Conservation (phyloP, 2,797 vertebrate species). For the Sarcoramphus papa region DNA sequence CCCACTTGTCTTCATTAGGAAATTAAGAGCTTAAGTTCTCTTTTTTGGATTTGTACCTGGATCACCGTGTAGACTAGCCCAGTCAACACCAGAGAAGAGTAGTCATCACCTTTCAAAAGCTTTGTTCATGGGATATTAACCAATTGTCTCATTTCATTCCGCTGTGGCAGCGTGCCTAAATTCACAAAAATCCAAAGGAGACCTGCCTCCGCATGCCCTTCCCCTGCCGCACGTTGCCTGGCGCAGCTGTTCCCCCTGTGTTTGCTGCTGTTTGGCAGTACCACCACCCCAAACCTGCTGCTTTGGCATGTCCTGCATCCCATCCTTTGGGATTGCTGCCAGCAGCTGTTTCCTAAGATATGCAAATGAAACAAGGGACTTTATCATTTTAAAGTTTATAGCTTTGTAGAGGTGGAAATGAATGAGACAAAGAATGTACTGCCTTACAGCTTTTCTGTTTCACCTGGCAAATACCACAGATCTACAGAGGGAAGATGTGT, state of each 20-base stretch:
- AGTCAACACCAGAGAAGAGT: neutral
- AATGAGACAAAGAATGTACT: neutral
- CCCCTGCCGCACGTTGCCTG: neutral
- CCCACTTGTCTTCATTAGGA: neutral
- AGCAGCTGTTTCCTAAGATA: neutral
- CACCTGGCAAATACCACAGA: neutral
- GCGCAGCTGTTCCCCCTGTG: neutral
- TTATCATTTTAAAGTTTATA: neutral
- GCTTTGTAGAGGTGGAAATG: neutral
- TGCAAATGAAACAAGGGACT: neutral
- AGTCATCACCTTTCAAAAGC: neutral
- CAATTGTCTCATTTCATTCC: neutral
- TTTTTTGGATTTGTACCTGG: neutral
- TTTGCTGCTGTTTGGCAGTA: neutral
- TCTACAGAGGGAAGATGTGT: neutral
- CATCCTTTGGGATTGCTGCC: neutral
- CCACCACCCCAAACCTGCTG: neutral
- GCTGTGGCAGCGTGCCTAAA: neutral
- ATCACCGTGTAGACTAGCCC: neutral
- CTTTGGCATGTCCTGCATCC: neutral
- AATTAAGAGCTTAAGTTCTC: neutral
- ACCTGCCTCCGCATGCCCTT: neutral
- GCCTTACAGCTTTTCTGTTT: neutral
- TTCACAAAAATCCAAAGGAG: neutral
- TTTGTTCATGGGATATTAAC: neutral